Evolutionary conservation across 2,888 invertebrate species (phyloP).

Genomic region (Trichacis sp.): DNA sequence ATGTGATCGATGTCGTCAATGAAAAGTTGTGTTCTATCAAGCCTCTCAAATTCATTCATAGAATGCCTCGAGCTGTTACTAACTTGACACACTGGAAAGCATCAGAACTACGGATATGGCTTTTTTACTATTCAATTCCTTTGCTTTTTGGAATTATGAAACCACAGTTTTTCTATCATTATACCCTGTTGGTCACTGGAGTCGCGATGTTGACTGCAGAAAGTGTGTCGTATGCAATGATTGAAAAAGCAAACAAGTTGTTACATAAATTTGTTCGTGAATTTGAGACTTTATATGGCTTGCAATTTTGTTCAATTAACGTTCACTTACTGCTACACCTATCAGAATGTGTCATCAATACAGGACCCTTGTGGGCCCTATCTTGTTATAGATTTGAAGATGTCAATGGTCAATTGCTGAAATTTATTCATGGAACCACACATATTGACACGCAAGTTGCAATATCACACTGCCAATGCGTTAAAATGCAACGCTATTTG

Average conservation of each 20-base stretch:
- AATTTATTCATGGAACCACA: constrained; percentile 28
- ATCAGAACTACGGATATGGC: too few species aligned
- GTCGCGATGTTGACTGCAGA: constrained; percentile 21
- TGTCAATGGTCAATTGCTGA: too few species aligned
- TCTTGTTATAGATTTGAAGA: too few species aligned
- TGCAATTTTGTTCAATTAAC: constrained; percentile 6
- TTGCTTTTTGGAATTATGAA: too few species aligned
- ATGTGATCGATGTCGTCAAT: too few species aligned
- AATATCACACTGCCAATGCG: constrained; percentile 17
- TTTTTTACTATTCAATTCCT: too few species aligned
- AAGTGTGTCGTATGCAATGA: neutral
- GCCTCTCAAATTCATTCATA: constrained; percentile 33
- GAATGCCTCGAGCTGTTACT: constrained; percentile 25
- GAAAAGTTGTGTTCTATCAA: constrained; percentile 11
- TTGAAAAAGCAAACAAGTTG: constrained; percentile 8
- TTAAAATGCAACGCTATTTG: too few species aligned
- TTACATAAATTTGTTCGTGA: constrained; percentile 20
- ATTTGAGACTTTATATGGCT: constrained; percentile 24
- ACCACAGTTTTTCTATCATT: too few species aligned
- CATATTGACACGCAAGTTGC: constrained; percentile 25
- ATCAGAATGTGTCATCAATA: too few species aligned
- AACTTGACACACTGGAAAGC: constrained; percentile 36
- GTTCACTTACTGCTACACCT: too few species aligned
- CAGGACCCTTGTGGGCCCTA: too few species aligned
- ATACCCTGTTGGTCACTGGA: constrained; percentile 29